Percentiles rank a stretch among this genome's conserved stretches.
Evolutionary conservation across 2,797 vertebrate species (phyloP).

Genomic region (Enoplosus armatus): DNA sequence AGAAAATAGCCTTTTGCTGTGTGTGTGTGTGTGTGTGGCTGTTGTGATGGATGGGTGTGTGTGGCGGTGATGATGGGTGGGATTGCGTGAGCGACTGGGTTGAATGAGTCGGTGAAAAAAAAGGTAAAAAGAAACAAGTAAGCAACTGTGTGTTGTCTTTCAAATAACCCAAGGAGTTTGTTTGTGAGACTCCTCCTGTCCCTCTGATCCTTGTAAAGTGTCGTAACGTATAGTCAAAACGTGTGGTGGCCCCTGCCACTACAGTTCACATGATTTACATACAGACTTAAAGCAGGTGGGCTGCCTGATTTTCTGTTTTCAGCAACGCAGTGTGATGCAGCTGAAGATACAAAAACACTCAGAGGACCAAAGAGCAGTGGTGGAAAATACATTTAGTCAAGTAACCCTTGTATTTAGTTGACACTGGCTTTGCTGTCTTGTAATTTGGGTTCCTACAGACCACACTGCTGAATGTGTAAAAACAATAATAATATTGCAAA

Average conservation of each 20-base stretch:
- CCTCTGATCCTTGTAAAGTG: neutral
- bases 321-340: neutral
- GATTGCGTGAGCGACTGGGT: constrained; percentile 29
- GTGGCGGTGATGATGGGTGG: constrained; percentile 6
- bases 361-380: neutral
- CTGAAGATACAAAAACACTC: constrained; percentile 3
- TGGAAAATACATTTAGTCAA: neutral
- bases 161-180: neutral
- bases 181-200: neutral
- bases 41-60: constrained; percentile 32
- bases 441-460: neutral
- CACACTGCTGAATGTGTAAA: neutral
- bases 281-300: constrained; percentile 20
- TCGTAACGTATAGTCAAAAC: no score
- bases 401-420: neutral
- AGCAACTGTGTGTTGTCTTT: constrained; percentile 20
- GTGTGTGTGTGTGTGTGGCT: constrained; percentile 35
- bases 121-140: constrained; percentile 1
- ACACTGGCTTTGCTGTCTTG: constrained; percentile 8
- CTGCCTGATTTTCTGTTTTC: constrained; percentile 4
- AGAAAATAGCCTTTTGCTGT: constrained; percentile 31
- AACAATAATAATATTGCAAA: neutral
- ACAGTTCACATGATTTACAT: constrained; percentile 21
- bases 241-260: neutral
- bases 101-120: constrained; percentile 35